Evolutionary conservation across 2,113 vertebrate species (phyloP), one percentile per base, ranked within the genome.

Genomic region (Forbesichthys agassizii): DNA sequence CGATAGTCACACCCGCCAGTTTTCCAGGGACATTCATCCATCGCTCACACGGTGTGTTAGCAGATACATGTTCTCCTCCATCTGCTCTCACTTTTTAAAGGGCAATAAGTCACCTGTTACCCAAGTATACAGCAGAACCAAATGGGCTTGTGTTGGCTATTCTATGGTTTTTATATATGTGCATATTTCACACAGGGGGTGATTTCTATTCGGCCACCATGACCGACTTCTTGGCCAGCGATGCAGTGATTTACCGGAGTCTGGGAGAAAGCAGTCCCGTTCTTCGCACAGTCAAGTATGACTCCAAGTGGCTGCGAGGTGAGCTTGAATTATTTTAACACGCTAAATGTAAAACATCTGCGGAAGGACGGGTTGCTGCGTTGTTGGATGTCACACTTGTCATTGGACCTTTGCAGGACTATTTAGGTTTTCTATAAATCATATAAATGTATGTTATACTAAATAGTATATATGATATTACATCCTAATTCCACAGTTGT

Each of bases 241-340:
- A 98, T 0, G 93, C 96, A 0, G 94, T 97, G 3, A 95, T 98
- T 69, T 98, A 98, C 78, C 89, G 96, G 64, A 98, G 96, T 78
- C 89, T 96, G 4, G 96, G 96, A 33, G 91, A 93, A 55, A 94
- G 85, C 73, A 93, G 80, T 4, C 92, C 95, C 0, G 93, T 95
- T 0, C 91, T 98, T 33, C 93, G 96, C 27, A 97, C 94, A 0
- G 92, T 97, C 79, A 96, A 97, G 86, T 97, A 98, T 3, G 96
- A 97, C 91, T 98, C 96, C 81, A 97, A 97, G 68, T 96, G 95
- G 96, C 90, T 98, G 48, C 85, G 95, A 96, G 96, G 96, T 98
- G 86, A 94, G 92, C 46, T 4, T 27, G 12, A 12, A 0, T 3
- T 18, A 12, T 42, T 8, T 12, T 16, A 56, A 20, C 11, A 2